A percentile compares a stretch with the other conserved stretches of the same genome.
Conservation (phyloP, 1,140 invertebrate species). For the Spodoptera frugiperda region DNA sequence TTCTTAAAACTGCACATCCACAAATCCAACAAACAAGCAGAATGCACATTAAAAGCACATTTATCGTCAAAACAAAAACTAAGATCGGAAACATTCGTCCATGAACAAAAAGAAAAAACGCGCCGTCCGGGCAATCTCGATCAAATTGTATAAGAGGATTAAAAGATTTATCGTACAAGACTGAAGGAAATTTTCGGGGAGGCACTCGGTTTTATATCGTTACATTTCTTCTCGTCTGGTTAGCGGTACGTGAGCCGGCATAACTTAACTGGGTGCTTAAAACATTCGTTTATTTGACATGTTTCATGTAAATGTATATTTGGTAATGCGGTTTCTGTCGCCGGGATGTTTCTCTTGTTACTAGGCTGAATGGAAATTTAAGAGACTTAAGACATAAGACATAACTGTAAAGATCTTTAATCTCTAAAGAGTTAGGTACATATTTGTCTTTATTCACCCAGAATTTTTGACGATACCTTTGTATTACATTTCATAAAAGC, state of each 20-base stretch:
- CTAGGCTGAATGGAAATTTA: conserved; percentile 33
- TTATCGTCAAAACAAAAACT: conserved; percentile 51
- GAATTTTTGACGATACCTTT: background rate
- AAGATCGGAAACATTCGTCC: conserved; percentile 57
- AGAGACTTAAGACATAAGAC: background rate
- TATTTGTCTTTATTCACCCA: conserved; percentile 18
- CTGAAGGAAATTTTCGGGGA: conserved; percentile 80
- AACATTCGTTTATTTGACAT: conserved; percentile 73
- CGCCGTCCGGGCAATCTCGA: conserved; percentile 71
- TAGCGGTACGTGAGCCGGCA: conserved; percentile 73
- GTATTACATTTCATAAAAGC: background rate
- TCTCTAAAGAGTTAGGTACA: conserved; percentile 6
- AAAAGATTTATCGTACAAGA: conserved; percentile 83
- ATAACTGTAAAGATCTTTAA: conserved; percentile 21
- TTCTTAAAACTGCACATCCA: conserved; percentile 43
- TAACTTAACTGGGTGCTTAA: conserved; percentile 74
- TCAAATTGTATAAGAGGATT: conserved; percentile 84
- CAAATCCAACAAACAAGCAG: conserved; percentile 39
- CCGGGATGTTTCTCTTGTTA: conserved; percentile 38
- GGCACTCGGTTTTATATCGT: conserved; percentile 78
- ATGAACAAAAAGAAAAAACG: conserved; percentile 38
- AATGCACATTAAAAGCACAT: conserved; percentile 48
- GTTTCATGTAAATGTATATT: conserved; percentile 56
- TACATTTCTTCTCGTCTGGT: conserved; percentile 70
- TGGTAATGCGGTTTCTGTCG: conserved; percentile 40